Base-by-base conservation (phyloP, 2,888 invertebrate genomes). In the Molorchus minor region DNA sequence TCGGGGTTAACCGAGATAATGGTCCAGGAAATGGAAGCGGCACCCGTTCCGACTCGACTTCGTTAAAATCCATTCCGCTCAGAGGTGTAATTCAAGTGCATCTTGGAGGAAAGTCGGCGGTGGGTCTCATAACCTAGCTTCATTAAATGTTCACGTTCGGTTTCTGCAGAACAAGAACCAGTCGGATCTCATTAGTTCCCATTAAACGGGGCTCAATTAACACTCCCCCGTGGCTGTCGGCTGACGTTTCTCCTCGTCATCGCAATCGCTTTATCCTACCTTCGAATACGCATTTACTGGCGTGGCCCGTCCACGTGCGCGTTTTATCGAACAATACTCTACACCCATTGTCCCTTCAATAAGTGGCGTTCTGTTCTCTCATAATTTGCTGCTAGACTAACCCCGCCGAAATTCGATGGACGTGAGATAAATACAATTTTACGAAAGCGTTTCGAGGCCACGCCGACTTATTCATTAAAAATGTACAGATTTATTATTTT, bases 61-160 rank as follows among this genome's bases (percentile, higher is more conserved):
- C 64, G 65, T 67, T 65, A 68, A 65, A 65, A 62, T 58, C 60
- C 54, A 53, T 64, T 68, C 58, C 56, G 56, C 40, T 60, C 40
- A 30, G 56, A 61, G 66, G 64, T 70, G 65, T 67, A 72, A 71
- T 69, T 69, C 64, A 64, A 68, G 68, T 70, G 69, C 71, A 71
- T 71, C 71, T 68, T 69, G 68, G 63, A 63, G 65, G 60, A 46
- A 51, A 55, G 58, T 38, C 21, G 57, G 40, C 54, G 56, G 38
- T 36, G 43, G 60, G 61, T 49, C 62, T 67, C 68, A 58, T 61
- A 65, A 65, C 60, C 67, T 56, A 65, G 64, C 68, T 74, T 77
- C 77, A 76, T 77, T 77, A 77, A 76, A 77, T 75, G 72, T 75
- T 77, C 75, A 76, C 75, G 77, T 75, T 73, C 71, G 74, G 70